phyloP scores from a whole-genome alignment of 2,113 vertebrate genomes.

The Anolis sagrei region DNA sequence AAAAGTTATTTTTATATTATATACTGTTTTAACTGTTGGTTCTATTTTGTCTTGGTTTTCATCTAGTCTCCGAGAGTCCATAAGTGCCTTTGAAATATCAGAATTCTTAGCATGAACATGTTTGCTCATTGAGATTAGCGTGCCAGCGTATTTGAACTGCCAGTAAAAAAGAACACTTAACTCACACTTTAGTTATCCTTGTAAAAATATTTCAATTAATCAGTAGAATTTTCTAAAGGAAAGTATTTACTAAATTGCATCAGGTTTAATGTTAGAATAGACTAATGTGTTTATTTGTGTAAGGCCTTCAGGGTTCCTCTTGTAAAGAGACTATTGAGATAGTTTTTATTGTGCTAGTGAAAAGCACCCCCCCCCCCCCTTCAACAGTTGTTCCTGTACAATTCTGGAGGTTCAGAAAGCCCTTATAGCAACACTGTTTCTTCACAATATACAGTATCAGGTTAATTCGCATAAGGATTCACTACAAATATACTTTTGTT shows the following conservation, averaged over 20 bases:
- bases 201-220: constrained; percentile 52
- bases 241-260: constrained; percentile 42
- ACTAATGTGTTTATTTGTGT: constrained; percentile 47
- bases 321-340: constrained; percentile 64
- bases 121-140: constrained; percentile 77
- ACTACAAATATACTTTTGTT: constrained; percentile 60
- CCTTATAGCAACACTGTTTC: constrained; percentile 71
- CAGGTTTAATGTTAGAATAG: constrained; percentile 35
- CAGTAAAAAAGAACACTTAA: constrained; percentile 81
- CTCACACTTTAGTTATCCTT: constrained; percentile 70
- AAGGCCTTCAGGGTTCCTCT: constrained; percentile 55
- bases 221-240: constrained; percentile 44
- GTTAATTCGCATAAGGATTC: constrained; percentile 73
- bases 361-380: constrained; percentile 55
- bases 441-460: constrained; percentile 66
- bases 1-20: constrained; percentile 99
- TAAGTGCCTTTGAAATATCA: constrained; percentile 93
- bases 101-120: constrained; percentile 79
- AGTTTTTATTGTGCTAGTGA: constrained; percentile 53
- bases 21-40: constrained; percentile 84
- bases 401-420: constrained; percentile 65
- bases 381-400: constrained; percentile 46
- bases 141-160: constrained; percentile 80
- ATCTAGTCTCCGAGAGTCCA: constrained; percentile 85
- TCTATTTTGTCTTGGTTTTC: constrained; percentile 79